Conservation (phyloP, 2,888 invertebrate species). For the Unio pictorum region DNA sequence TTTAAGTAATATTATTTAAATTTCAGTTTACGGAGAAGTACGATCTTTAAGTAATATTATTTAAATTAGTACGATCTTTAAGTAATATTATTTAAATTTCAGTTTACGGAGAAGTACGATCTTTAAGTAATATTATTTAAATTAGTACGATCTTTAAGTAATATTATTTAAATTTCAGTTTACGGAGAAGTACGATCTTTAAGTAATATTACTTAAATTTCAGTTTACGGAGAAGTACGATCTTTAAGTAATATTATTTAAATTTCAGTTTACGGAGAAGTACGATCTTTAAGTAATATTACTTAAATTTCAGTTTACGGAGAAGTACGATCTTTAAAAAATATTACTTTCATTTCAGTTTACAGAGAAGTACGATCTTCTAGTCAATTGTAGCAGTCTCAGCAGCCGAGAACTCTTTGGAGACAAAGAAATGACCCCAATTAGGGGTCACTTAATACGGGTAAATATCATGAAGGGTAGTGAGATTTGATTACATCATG, state of each 20-base stretch:
- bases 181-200: conserved; percentile 60
- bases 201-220: no score
- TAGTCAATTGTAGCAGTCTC: conserved; percentile 73
- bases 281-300: conserved; percentile 55
- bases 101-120: conserved; percentile 53
- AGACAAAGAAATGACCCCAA: conserved; percentile 66
- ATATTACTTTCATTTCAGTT: conserved; percentile 44
- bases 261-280: conserved; percentile 19
- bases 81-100: no score
- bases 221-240: conserved; percentile 52
- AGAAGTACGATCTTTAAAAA: conserved; percentile 57
- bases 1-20: no score
- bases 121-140: conserved; percentile 22
- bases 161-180: no score
- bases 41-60: conserved; percentile 42
- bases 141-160: no score
- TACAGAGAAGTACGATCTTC: conserved; percentile 64
- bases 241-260: conserved; percentile 24
- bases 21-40: conserved; percentile 41
- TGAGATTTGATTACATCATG: no score
- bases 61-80: no score
- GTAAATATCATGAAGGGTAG: conserved; percentile 11
- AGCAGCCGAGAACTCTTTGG: conserved; percentile 64
- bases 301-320: conserved; percentile 7
- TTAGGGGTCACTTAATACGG: conserved; percentile 67